phyloP scores from a whole-genome alignment of 2,113 vertebrate species.

The Vicugna pacos region DNA sequence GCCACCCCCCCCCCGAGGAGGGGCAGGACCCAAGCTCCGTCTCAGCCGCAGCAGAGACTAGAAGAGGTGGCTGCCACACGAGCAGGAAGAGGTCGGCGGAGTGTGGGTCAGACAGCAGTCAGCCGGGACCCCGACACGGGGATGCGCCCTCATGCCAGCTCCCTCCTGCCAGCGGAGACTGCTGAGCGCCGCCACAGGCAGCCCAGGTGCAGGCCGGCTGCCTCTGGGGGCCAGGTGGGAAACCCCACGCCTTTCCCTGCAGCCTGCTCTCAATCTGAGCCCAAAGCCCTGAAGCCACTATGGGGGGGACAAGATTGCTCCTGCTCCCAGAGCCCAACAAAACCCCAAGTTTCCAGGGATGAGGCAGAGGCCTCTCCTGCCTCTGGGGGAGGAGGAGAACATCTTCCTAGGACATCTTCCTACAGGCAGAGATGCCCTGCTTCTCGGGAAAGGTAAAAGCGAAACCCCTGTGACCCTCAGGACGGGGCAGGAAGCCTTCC shows the following conservation, averaged over 20 bases:
- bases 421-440: background rate
- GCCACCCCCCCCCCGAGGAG: background rate
- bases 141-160: background rate
- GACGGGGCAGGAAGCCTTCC: background rate
- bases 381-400: background rate
- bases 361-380: background rate
- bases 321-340: background rate
- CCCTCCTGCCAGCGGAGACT: background rate
- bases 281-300: background rate
- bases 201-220: background rate
- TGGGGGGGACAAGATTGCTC: background rate
- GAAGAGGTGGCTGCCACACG: background rate
- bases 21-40: fast-evolving
- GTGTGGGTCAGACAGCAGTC: background rate
- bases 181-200: background rate
- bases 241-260: background rate
- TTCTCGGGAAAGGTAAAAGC: background rate
- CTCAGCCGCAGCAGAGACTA: fast-evolving
- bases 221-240: background rate
- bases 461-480: background rate
- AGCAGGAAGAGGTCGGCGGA: background rate
- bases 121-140: background rate
- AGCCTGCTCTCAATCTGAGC: background rate
- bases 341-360: background rate
- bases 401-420: background rate